Evolutionary conservation across 2,888 invertebrate genomes (phyloP).

Genomic region (Alloplasta piceator): DNA sequence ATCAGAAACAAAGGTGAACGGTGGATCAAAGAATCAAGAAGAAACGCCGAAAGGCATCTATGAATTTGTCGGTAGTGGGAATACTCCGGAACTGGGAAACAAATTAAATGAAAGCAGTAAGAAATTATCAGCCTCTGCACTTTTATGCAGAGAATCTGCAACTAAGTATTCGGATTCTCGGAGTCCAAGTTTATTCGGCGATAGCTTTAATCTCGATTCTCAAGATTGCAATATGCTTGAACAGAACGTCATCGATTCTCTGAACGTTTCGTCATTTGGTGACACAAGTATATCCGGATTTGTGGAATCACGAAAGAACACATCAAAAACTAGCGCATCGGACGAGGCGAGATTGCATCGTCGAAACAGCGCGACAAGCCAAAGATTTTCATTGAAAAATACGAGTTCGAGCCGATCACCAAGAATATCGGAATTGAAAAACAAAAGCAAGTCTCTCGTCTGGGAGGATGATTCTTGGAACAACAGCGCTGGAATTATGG

Average conservation of each 20-base stretch:
- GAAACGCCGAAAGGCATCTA: background rate
- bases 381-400: slow-evolving; percentile 21
- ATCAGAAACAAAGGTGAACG: no score
- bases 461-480: slow-evolving; percentile 78
- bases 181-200: slow-evolving; percentile 86
- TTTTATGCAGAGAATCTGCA: slow-evolving; percentile 25
- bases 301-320: slow-evolving; percentile 8
- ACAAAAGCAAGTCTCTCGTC: slow-evolving; percentile 60
- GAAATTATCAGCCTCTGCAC: background rate
- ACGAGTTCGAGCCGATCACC: slow-evolving; percentile 16
- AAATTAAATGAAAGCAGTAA: slow-evolving; percentile 10
- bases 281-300: slow-evolving; percentile 60
- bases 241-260: slow-evolving; percentile 78
- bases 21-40: no score
- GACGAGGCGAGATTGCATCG: background rate
- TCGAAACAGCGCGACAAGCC: slow-evolving; percentile 24
- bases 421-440: slow-evolving; percentile 40
- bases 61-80: slow-evolving; percentile 8
- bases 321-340: slow-evolving; percentile 22
- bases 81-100: background rate
- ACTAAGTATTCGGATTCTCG: slow-evolving; percentile 75
- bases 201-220: slow-evolving; percentile 85
- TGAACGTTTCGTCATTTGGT: slow-evolving; percentile 71
- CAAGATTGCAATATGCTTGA: slow-evolving; percentile 84
- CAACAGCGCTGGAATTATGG: slow-evolving; percentile 63